Evolutionary conservation across 2,888 invertebrate species (phyloP).

Genomic region (Phengaris alcon): DNA sequence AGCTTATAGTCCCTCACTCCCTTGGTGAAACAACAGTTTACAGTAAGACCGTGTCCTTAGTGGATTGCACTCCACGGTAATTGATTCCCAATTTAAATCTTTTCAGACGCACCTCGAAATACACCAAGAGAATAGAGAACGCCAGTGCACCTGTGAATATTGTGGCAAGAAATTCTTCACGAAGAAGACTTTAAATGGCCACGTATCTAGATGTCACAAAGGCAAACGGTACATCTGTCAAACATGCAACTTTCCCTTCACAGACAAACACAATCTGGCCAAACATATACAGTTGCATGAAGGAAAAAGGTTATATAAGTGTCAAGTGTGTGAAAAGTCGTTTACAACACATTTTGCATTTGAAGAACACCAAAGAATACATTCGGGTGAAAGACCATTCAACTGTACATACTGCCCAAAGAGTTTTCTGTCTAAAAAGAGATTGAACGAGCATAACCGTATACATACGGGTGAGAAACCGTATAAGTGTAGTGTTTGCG

Average conservation of each 20-base stretch:
- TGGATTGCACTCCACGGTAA: neutral
- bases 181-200: conserved; percentile 54
- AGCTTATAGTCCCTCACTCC: too few species aligned
- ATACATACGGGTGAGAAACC: conserved; percentile 72
- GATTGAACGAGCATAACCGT: conserved; percentile 61
- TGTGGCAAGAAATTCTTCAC: conserved; percentile 70
- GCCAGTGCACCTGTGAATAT: conserved; percentile 62
- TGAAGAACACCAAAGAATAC: conserved; percentile 65
- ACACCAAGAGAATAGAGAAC: conserved; percentile 62
- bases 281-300: conserved; percentile 67
- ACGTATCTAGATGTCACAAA: conserved; percentile 57
- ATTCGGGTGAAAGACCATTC: conserved; percentile 66
- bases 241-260: conserved; percentile 62
- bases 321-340: conserved; percentile 64
- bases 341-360: conserved; percentile 55
- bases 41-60: too few species aligned
- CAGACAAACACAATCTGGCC: conserved; percentile 62
- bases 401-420: conserved; percentile 59
- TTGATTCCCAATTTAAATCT: neutral
- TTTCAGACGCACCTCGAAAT: conserved; percentile 63
- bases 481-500: conserved; percentile 61
- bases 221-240: conserved; percentile 64
- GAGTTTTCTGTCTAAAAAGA: conserved; percentile 60
- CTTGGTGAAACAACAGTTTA: too few species aligned
- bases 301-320: conserved; percentile 61